Percentiles rank a stretch among this genome's conserved stretches.
Evolutionary conservation across 2,888 invertebrate genomes (phyloP).

Genomic region (Eudasyphora cyanicolor): DNA sequence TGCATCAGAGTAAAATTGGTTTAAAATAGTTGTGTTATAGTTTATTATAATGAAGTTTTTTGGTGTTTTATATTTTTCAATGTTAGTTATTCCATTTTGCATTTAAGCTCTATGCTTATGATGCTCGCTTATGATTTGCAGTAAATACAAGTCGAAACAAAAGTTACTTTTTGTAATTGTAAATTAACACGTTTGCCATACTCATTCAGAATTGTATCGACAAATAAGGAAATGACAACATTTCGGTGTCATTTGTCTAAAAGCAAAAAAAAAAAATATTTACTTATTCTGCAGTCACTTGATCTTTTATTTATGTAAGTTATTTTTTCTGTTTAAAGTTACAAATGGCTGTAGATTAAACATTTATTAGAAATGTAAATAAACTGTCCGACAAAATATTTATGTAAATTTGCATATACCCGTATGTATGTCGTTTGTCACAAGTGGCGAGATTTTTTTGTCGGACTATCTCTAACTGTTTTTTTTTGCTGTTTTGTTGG

Average conservation of each 20-base stretch:
- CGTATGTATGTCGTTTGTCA: too few relatives aligned
- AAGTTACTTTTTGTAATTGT: conserved; percentile 25
- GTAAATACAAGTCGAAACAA: neutral
- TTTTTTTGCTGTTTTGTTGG: neutral
- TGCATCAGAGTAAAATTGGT: too few relatives aligned
- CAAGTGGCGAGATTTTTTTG: neutral
- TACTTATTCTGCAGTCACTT: neutral
- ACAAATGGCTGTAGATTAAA: conserved; percentile 4
- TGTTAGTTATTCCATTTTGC: too few relatives aligned
- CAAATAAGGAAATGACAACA: conserved; percentile 58
- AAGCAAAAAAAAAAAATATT: too few relatives aligned
- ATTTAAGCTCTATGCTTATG: neutral
- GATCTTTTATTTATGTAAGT: conserved; percentile 30
- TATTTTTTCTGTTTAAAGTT: neutral
- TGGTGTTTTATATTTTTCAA: too few relatives aligned
- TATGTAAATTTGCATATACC: neutral
- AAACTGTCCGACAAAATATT: conserved; percentile 19
- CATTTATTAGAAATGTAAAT: conserved; percentile 39
- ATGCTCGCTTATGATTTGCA: too few relatives aligned
- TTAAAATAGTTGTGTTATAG: too few relatives aligned
- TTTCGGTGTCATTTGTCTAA: conserved; percentile 17
- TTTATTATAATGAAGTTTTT: too few relatives aligned
- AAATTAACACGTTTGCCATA: conserved; percentile 54
- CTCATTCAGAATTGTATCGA: conserved; percentile 36
- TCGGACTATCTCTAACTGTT: neutral